These are phyloP conservation scores for Tetragonisca angustula DNA, from an alignment of 2,888 invertebrate genomes.

Conservation along the genomic window DNA sequence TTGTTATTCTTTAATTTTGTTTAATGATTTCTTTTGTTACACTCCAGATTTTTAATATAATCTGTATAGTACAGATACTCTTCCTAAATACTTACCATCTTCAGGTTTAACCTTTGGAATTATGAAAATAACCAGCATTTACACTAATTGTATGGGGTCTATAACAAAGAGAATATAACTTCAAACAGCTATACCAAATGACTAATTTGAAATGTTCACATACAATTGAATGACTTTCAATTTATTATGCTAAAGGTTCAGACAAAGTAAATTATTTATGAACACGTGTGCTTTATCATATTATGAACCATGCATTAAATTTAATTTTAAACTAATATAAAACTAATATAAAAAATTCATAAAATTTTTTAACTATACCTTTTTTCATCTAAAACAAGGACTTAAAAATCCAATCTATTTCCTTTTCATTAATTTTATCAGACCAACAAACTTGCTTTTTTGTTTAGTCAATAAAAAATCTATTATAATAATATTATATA, in stretches of 20 bases:
- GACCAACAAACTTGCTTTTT: background rate
- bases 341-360: background rate
- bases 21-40: constrained; percentile 28
- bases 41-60: constrained; percentile 51
- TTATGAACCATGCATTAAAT: constrained; percentile 3
- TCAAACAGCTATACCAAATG: constrained; percentile 75
- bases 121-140: constrained; percentile 83
- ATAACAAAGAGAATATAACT: constrained; percentile 84
- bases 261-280: constrained; percentile 13
- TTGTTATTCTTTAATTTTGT: background rate
- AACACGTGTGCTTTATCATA: background rate
- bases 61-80: constrained; percentile 64
- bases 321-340: background rate
- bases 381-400: background rate
- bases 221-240: constrained; percentile 13
- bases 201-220: constrained; percentile 47
- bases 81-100: constrained; percentile 82
- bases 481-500: background rate
- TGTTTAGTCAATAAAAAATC: background rate
- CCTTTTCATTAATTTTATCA: background rate
- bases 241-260: constrained; percentile 40
- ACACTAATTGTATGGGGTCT: constrained; percentile 83
- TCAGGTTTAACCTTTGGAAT: constrained; percentile 83
- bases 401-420: constrained; percentile 18
- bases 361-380: background rate